phyloP scores from a whole-genome alignment of 2,888 invertebrate species.

The Brachycybe producta region DNA sequence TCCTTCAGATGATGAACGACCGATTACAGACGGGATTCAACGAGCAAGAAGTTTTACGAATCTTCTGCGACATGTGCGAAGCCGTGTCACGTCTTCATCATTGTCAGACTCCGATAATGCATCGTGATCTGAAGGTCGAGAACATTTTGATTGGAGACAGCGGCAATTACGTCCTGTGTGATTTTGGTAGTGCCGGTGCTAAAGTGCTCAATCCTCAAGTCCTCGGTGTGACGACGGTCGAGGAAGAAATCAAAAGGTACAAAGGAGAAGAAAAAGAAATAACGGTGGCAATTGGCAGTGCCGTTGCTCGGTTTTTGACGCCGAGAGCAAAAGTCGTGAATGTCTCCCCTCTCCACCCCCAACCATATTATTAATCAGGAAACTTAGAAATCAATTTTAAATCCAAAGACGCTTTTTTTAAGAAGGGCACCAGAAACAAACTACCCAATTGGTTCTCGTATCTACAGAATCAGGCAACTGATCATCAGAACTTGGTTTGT shows the following conservation, averaged over 20 bases:
- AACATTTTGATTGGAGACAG: conserved; percentile 68
- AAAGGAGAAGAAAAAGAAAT: too few species aligned
- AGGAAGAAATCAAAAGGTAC: conserved; percentile 68
- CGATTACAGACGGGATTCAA: conserved; percentile 57
- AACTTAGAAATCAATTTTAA: too few species aligned
- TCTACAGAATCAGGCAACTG: too few species aligned
- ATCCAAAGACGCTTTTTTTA: too few species aligned
- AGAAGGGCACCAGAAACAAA: too few species aligned
- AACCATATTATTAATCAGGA: too few species aligned
- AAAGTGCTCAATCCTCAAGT: conserved; percentile 53
- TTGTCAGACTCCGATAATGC: conserved; percentile 83
- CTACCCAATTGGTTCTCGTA: too few species aligned
- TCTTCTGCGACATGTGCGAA: conserved; percentile 84
- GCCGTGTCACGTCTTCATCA: conserved; percentile 81
- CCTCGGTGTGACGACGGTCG: conserved; percentile 55
- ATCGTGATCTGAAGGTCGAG: conserved; percentile 84
- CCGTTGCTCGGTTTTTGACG: neutral
- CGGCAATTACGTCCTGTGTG: conserved; percentile 74
- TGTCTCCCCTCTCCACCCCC: too few species aligned
- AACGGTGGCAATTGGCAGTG: too few species aligned
- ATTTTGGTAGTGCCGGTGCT: conserved; percentile 88
- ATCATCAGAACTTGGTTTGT: neutral
- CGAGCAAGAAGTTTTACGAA: conserved; percentile 62
- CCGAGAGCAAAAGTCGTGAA: too few species aligned
- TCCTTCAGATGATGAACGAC: conserved; percentile 73